Base-by-base conservation (phyloP, 2,888 invertebrate genomes). In the Cantharis flavilabris region DNA sequence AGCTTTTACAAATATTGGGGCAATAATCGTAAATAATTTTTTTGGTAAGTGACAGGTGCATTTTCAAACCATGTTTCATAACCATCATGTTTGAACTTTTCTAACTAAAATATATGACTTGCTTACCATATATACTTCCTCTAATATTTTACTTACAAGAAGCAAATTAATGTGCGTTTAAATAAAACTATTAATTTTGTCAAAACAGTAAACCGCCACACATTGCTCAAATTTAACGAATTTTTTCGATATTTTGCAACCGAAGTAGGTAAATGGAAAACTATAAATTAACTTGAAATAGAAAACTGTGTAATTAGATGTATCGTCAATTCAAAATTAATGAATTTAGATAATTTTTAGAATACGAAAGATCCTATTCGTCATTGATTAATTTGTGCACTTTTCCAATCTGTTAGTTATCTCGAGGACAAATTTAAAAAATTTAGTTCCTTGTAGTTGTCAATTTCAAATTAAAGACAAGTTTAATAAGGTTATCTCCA, bases 401-500 rank as follows among this genome's bases (percentile, higher is more conserved):
- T 49, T 49, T 49, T 49, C 49, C 49, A 49, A 49, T 49, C n/a
- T n/a, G 49, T 49, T 49, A 49, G 49, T 49, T 49, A 49, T 49
- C 49, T 49, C 49, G 49, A n/a, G 49, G 49, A 49, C 49, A 49
- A 49, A 49, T n/a, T 49, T 49, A 49, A 49, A 49, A 49, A 49
- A n/a, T 49, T n/a, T 49, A 49, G 49, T 49, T 49, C n/a, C 49
- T 49, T 49, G 49, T 49, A 49, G 49, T 49, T 49, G 49, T 49
- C 7, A 49, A n/a, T n/a, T 49, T 49, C 2, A 49, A 49, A n/a
- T 67, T 26, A 13, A n/a, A 23, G 64, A 64, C 64, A 64, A 64
- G 65, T 67, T 67, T 67, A 67, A 67, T 67, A 67, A 26, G 65
- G 65, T 67, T 67, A 67, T 67, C 65, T 67, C n/a, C 9, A 67